Evolutionary conservation across 2,888 invertebrate genomes (phyloP).

Genomic region (Desoria tigrina): DNA sequence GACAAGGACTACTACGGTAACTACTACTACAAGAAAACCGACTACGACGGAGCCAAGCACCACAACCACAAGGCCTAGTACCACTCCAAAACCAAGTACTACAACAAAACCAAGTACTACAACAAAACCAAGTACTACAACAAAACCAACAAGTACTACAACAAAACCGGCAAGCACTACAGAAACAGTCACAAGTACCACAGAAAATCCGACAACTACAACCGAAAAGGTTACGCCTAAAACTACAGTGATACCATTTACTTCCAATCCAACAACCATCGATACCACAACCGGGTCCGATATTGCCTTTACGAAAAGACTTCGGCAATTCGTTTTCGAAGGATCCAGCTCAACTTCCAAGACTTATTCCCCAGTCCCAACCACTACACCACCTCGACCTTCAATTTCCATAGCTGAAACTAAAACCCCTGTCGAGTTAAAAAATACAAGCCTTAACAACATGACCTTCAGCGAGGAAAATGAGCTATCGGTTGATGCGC

Average conservation of each 20-base stretch:
- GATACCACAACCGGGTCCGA: not conserved
- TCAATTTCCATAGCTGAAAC: not conserved
- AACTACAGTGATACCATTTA: not conserved
- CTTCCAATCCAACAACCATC: not conserved
- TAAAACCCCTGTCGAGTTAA: no score
- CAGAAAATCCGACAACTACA: slow-evolving; percentile 3
- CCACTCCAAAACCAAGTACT: not conserved
- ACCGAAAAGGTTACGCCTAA: not conserved
- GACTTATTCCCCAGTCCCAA: not conserved
- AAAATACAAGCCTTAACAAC: not conserved
- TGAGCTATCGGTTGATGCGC: not conserved
- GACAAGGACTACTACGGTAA: not conserved
- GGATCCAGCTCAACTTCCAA: not conserved
- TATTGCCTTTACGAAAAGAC: not conserved
- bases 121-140: not conserved
- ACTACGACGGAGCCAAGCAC: not conserved
- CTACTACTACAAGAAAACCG: slow-evolving; percentile 4
- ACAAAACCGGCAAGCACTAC: not conserved
- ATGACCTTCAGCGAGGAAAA: slow-evolving; percentile 12
- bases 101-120: not conserved
- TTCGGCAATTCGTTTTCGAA: not conserved
- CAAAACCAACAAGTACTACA: not conserved
- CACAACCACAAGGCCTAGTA: not conserved
- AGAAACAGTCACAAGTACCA: not conserved
- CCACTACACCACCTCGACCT: not conserved